Evolutionary conservation across 2,113 vertebrate species (phyloP).

Genomic region (Maccullochella peelii): DNA sequence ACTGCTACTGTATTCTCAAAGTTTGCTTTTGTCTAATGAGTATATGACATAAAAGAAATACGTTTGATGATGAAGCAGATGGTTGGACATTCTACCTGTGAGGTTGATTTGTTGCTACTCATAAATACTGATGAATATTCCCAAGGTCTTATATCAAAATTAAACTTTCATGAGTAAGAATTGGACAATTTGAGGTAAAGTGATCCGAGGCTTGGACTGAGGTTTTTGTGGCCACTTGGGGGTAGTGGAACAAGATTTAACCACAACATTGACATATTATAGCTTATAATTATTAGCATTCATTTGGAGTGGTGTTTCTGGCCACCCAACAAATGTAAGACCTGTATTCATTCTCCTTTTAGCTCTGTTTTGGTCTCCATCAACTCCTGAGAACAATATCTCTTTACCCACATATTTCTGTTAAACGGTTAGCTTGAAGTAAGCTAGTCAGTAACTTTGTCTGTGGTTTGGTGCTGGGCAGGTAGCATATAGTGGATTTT

Average conservation of each 20-base stretch:
- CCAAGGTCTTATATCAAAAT: neutral
- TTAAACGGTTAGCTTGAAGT: too few species aligned
- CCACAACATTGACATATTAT: neutral
- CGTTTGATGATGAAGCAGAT: neutral
- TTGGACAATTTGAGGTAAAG: too few species aligned
- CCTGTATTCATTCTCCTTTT: neutral
- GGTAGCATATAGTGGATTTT: neutral
- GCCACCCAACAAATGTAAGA: neutral
- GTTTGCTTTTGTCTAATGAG: neutral
- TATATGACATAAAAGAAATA: neutral
- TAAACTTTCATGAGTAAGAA: neutral
- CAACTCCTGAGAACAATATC: neutral
- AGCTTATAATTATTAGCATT: neutral
- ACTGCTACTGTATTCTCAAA: neutral
- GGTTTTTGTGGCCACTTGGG: neutral
- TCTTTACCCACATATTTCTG: neutral
- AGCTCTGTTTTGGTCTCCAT: neutral
- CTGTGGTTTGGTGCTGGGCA: neutral
- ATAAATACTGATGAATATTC: neutral
- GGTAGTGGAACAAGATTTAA: neutral
- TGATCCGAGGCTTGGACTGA: neutral
- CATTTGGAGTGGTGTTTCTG: neutral
- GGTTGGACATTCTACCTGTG: neutral
- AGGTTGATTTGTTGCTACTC: neutral
- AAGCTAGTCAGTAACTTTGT: neutral